A percentile compares a stretch with the other conserved stretches of the same genome.
These are phyloP conservation scores for Turritopsis rubra DNA, from an alignment of 30 jellyfish, hydroid and myxozoan genomes.

Conservation along the genomic window DNA sequence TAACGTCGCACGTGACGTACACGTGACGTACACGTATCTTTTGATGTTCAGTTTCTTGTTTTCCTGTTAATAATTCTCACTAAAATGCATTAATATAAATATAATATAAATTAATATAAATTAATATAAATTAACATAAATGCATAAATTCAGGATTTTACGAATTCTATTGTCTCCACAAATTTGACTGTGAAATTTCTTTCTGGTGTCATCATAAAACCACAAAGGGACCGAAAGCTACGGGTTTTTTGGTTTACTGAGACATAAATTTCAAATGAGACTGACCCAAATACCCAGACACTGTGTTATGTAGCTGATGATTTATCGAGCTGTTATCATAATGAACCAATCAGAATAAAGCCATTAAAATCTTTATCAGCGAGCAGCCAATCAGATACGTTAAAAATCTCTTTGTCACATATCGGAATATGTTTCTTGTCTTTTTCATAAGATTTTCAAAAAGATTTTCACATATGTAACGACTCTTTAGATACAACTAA, in stretches of 20 bases:
- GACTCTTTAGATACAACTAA: too few species aligned
- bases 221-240: too few species aligned
- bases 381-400: neutral
- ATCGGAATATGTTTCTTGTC: neutral
- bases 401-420: neutral
- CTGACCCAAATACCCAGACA: neutral
- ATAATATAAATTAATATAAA: too few species aligned
- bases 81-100: too few species aligned
- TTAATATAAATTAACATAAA: too few species aligned
- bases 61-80: too few species aligned
- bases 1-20: too few species aligned
- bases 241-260: neutral
- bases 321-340: neutral
- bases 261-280: neutral
- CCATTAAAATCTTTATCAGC: neutral
- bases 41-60: too few species aligned
- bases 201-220: neutral
- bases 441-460: too few species aligned
- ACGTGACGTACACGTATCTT: too few species aligned
- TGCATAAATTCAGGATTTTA: too few species aligned
- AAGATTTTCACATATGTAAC: too few species aligned
- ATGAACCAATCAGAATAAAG: neutral
- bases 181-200: neutral
- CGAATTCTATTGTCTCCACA: neutral
- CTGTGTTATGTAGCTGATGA: neutral